Base-by-base conservation (phyloP, 2,113 vertebrate species). In the Numenius arquata region DNA sequence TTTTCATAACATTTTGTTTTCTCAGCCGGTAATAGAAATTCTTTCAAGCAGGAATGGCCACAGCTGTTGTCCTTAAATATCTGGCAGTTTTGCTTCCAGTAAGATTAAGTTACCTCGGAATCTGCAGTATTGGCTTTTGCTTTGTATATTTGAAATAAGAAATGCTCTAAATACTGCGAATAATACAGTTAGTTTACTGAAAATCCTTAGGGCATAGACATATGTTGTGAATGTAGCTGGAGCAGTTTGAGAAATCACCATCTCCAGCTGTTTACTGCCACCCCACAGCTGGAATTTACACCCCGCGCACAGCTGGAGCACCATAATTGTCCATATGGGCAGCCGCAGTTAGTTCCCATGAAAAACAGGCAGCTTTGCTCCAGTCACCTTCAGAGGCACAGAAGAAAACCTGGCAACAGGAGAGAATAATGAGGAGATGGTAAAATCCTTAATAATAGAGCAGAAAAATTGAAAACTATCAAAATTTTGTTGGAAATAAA, bases 41-140 rank as follows among this genome's bases (percentile, higher is more conserved):
- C 30, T 48, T 80, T 71, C 48, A 90, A 96, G 88, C 61, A 90
- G 47, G 36, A 83, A 17, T 88, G 88, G 73, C 73, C 56, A 59
- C 83, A 94, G 92, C 80, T 93, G 90, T 77, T 88, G 62, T 83
- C 62, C 80, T 94, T 90, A 94, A 92, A 87, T 68, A 90, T 86
- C 71, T 90, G 80, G 70, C 83, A 94, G 58, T 95, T 94, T 93
- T 94, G 79, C 72, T 92, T 92, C 53, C 36, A 86, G 27, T 75
- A 85, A 81, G 62, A 95, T 88, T 79, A 93, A 68, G 32, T 88
- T 95, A 77, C 82, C 65, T 86, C 47, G 43, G 66, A 95, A 78
- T 89, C 83, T 95, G 80, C 40, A 78, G 19, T 82, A 92, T 30
- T 91, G 65, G 67, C 32, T 92, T 96, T 71, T 89, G 71, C 36